A percentile compares a stretch with the other conserved stretches of the same genome.
Conservation (phyloP, 2,888 invertebrate genomes). For the Maniola hyperantus region DNA sequence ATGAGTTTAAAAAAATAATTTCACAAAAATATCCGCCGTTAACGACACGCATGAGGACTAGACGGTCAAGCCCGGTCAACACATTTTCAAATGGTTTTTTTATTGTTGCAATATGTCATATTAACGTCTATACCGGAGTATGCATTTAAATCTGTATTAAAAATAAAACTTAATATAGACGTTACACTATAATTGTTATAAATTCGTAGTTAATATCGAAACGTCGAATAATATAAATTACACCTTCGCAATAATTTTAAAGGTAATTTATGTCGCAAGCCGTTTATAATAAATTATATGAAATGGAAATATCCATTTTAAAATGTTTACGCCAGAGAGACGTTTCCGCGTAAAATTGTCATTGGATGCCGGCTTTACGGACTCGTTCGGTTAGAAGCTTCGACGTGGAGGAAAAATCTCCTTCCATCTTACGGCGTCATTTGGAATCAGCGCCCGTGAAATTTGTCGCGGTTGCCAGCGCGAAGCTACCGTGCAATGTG, state of each 20-base stretch:
- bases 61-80: slow-evolving; percentile 42
- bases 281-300: slow-evolving; percentile 33
- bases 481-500: slow-evolving; percentile 44
- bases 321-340: slow-evolving; percentile 48
- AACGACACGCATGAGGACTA: slow-evolving; percentile 40
- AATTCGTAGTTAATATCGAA: not conserved
- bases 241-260: not conserved
- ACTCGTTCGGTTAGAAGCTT: slow-evolving; percentile 71
- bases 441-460: slow-evolving; percentile 71
- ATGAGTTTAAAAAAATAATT: slow-evolving; percentile 64
- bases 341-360: slow-evolving; percentile 52
- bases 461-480: slow-evolving; percentile 66
- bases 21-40: slow-evolving; percentile 58
- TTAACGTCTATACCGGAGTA: no score
- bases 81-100: slow-evolving; percentile 5
- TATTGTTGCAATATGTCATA: not conserved
- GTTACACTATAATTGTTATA: no score
- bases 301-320: slow-evolving; percentile 44
- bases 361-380: slow-evolving; percentile 51
- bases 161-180: no score
- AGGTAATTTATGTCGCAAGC: not conserved
- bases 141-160: no score
- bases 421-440: slow-evolving; percentile 63
- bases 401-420: slow-evolving; percentile 63
- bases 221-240: not conserved